Conservation (phyloP, 2,113 vertebrate species). For the Poeciliopsis occidentalis region DNA sequence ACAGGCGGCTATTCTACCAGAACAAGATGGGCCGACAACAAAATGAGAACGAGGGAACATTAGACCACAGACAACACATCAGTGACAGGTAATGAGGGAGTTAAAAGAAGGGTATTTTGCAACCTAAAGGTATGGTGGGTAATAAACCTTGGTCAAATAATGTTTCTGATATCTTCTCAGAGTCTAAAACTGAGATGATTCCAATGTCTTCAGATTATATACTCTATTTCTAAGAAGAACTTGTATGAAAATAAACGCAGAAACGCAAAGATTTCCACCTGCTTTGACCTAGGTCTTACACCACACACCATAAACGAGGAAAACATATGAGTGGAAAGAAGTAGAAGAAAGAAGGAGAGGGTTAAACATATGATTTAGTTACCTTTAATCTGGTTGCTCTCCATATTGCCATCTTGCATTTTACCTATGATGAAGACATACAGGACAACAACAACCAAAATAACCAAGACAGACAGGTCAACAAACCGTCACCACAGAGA, state of each 20-base stretch:
- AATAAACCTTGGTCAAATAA: conserved; percentile 58
- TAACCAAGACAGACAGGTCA: conserved; percentile 87
- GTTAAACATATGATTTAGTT: conserved; percentile 83
- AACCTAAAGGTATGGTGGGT: conserved; percentile 43
- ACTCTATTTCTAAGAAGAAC: conserved; percentile 6
- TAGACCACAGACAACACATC: conserved; percentile 66
- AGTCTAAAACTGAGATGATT: neutral
- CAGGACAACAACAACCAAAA: conserved; percentile 91
- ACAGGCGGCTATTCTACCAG: conserved; percentile 35
- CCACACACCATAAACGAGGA: conserved; percentile 19
- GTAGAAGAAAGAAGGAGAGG: conserved; percentile 35
- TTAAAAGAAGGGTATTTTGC: conserved; percentile 33
- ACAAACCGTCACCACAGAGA: conserved; percentile 69
- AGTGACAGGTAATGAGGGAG: conserved; percentile 56
- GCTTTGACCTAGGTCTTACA: conserved; percentile 58
- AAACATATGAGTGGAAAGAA: neutral
- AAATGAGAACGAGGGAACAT: conserved; percentile 60
- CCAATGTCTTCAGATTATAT: neutral
- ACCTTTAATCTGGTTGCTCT: conserved; percentile 99
- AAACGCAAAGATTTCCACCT: conserved; percentile 17
- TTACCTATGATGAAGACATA: conserved; percentile 98
- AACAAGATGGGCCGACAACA: conserved; percentile 60
- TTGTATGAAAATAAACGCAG: conserved; percentile 15
- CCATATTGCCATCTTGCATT: conserved; percentile 99
- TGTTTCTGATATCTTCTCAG: neutral